Base-by-base conservation (phyloP, 1,140 invertebrate genomes). In the Drosophila orena region DNA sequence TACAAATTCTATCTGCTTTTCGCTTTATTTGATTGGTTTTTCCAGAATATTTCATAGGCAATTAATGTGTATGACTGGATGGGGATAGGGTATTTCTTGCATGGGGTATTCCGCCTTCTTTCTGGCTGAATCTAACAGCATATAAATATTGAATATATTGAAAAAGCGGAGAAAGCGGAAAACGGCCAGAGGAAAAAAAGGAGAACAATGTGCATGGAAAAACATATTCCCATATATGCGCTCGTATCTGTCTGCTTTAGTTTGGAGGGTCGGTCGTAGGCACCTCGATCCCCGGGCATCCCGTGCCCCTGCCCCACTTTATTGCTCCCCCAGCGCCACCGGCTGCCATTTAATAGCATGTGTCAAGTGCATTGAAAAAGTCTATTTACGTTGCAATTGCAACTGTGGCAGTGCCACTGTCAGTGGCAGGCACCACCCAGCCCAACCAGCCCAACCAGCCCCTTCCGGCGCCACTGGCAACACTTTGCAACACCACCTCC, bases 281-380 rank as follows among this genome's bases (percentile, higher is more conserved):
- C 37, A 38, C n/a, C 30, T 30, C 30, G 30, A 30, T 30, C 7
- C 30, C 30, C 30, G 40, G n/a, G 4, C 7, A 1, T 12, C 27
- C 27, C 7, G 27, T 35, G 35, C 17, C 38, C 30, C 44, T n/a
- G 10, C 14, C 38, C 10, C 22, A 5, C 30, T 20, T 35, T 35
- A 34, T 5, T 38, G 37, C 27, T 56, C 20, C 22, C 46, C 44
- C 44, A 34, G 37, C 34, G 54, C 52, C 59, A 74, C 40, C 59
- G 69, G 79, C 71, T 89, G 83, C 71, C 79, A 86, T 86, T 86
- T 86, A 86, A 86, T 88, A 89, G 84, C 85, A 90, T 88, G 84
- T 89, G 84, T 88, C 84, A 89, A 88, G 85, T 88, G 80, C 84
- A 88, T 88, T 89, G 84, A 80, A 88, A 88, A 88, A 88, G 84